Evolutionary conservation across 2,113 vertebrate species (phyloP), one percentile per base, ranked within the genome.

Genomic region (Marmota flaviventris): DNA sequence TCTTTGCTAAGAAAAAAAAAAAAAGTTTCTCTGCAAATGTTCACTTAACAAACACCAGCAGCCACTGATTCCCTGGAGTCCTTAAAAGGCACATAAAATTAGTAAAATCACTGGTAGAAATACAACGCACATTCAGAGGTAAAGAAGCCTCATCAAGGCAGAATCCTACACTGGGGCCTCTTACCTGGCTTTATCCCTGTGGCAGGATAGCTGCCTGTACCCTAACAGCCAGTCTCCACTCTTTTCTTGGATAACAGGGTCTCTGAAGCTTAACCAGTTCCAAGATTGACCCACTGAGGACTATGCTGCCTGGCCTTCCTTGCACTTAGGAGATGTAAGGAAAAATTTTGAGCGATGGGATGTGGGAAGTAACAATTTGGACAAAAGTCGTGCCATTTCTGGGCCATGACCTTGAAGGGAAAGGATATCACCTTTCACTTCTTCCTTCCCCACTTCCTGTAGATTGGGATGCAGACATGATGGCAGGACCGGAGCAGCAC

Each of bases 61-160:
- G 39, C 69, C 53, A 77, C 37, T 51, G 48, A 34, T 22, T 51
- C 9, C 45, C 42, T 51, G 32, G 78, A 77, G n/a, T 81, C 90
- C 93, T 76, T 77, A 78, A 72, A 84, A 94, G 56, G 29, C 11
- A 87, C 29, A 78, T 42, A 58, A 76, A 94, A 70, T 12, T 88
- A 69, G 32, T 48, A n/a, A 87, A 88, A 81, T 39, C 34, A 10
- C 48, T 45, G 20, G 70, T 91, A 4, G 63, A n/a, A 39, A n/a
- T 75, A 88, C 45, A 16, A 34, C 39, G 1, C 34, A 16, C 8
- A 67, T 61, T 94, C 77, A 79, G 37, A 32, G 13, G 18, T 34
- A 91, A 78, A 63, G 27, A 58, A 85, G 42, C 9, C 12, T 53
- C 22, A 39, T 61, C 24, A 78, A 93, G 25, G 17, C 48, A 72